These are phyloP conservation scores for Erythrocercus mccallii DNA, from an alignment of 2,113 vertebrate genomes.

Conservation along the genomic window DNA sequence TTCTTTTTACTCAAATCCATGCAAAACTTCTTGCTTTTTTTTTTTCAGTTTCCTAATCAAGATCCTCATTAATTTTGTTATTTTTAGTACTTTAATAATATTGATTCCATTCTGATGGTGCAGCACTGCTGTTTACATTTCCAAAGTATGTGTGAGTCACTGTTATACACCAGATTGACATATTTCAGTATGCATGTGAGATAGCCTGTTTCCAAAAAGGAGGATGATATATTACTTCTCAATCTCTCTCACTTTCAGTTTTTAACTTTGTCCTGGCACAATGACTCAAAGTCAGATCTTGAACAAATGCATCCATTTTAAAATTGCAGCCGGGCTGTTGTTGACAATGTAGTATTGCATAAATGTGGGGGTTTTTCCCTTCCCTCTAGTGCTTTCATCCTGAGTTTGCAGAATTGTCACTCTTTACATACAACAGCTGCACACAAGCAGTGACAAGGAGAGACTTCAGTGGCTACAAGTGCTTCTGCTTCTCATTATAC, in stretches of 20 bases:
- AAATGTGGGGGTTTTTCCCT: neutral
- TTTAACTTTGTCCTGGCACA: neutral
- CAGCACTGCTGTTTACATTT: neutral
- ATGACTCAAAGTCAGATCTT: neutral
- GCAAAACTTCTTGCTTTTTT: neutral
- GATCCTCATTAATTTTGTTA: neutral
- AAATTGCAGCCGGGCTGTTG: neutral
- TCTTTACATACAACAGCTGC: neutral
- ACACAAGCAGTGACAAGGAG: neutral
- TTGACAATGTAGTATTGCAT: neutral
- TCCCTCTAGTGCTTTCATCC: neutral
- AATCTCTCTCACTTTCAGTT: neutral
- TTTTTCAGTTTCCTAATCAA: neutral
- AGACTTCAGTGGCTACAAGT: neutral
- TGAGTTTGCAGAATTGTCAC: neutral
- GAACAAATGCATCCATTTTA: neutral
- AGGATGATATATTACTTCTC: neutral
- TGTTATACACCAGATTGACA: neutral
- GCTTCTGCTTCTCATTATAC: neutral
- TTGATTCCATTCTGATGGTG: neutral
- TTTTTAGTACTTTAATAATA: neutral
- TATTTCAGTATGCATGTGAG: neutral
- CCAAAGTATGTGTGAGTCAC: neutral
- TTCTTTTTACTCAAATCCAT: neutral
- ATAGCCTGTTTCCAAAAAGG: neutral